phyloP scores from a whole-genome alignment of 2,888 invertebrate genomes.

The Diaphora mendica region DNA sequence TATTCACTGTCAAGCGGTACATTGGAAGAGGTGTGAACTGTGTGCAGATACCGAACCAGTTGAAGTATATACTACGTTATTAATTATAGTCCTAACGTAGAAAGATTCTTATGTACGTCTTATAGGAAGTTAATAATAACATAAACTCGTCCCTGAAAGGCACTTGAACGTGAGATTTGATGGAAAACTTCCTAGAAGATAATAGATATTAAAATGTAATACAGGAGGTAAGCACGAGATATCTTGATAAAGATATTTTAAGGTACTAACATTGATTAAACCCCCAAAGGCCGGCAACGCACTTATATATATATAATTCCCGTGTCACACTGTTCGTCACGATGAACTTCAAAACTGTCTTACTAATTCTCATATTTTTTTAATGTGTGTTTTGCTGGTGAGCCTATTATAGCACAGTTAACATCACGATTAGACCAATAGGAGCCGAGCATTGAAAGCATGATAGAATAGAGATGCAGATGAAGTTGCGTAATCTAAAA shows the following conservation, averaged over 20 bases:
- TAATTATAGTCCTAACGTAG: constrained; percentile 62
- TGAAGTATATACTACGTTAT: constrained; percentile 64
- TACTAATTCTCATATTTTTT: too few relatives aligned
- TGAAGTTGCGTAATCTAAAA: too few relatives aligned
- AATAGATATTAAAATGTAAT: background rate
- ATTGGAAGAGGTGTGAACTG: constrained; percentile 66
- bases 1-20: constrained; percentile 73
- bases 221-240: background rate
- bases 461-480: too few relatives aligned
- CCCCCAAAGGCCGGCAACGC: too few relatives aligned
- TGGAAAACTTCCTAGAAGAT: constrained; percentile 17
- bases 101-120: constrained; percentile 57
- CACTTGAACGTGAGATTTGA: constrained; percentile 22
- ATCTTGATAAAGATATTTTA: background rate
- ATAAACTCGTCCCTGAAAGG: constrained; percentile 35
- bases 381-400: too few relatives aligned
- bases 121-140: constrained; percentile 59
- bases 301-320: too few relatives aligned
- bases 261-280: background rate
- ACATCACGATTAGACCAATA: too few relatives aligned
- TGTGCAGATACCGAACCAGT: constrained; percentile 65
- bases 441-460: too few relatives aligned
- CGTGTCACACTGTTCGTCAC: too few relatives aligned
- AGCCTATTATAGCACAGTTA: too few relatives aligned
- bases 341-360: too few relatives aligned